Percentiles rank a stretch among this genome's conserved stretches.
These are phyloP conservation scores for Ophion slaviceki DNA, from an alignment of 2,888 invertebrate species.

Conservation along the genomic window DNA sequence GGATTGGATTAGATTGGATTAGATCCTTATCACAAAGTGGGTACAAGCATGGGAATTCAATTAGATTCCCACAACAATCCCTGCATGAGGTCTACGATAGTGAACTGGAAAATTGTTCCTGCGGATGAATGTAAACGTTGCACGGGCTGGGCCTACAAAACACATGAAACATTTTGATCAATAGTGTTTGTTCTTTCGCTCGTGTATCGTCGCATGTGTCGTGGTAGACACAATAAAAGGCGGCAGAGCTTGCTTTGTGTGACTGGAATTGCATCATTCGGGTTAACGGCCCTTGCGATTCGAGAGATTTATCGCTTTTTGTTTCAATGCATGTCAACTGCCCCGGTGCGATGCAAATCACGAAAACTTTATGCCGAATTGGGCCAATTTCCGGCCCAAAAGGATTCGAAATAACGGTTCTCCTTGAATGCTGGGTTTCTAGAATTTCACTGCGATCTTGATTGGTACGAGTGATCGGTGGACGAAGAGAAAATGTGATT, in stretches of 20 bases:
- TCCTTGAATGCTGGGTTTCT: too few species aligned
- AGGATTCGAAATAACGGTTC: background rate
- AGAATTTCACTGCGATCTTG: constrained; percentile 32
- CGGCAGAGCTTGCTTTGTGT: constrained; percentile 37
- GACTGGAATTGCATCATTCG: constrained; percentile 49
- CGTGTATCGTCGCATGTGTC: constrained; percentile 5
- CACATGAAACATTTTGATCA: too few species aligned
- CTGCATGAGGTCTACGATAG: too few species aligned
- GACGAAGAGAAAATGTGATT: too few species aligned
- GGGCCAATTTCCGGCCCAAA: background rate
- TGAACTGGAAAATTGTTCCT: too few species aligned
- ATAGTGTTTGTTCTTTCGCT: background rate
- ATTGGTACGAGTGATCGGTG: background rate
- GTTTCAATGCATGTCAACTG: constrained; percentile 16
- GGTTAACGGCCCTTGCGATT: constrained; percentile 43
- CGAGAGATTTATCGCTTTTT: constrained; percentile 44
- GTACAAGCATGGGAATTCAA: too few species aligned
- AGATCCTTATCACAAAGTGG: too few species aligned
- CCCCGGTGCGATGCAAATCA: background rate
- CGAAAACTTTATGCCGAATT: constrained; percentile 9
- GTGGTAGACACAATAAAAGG: constrained; percentile 26
- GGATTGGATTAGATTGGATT: too few species aligned
- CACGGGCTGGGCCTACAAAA: too few species aligned
- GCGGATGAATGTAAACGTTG: too few species aligned
- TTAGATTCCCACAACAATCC: too few species aligned